Base-by-base conservation (phyloP, 1,140 invertebrate genomes). In the Cotesia chilonis region DNA sequence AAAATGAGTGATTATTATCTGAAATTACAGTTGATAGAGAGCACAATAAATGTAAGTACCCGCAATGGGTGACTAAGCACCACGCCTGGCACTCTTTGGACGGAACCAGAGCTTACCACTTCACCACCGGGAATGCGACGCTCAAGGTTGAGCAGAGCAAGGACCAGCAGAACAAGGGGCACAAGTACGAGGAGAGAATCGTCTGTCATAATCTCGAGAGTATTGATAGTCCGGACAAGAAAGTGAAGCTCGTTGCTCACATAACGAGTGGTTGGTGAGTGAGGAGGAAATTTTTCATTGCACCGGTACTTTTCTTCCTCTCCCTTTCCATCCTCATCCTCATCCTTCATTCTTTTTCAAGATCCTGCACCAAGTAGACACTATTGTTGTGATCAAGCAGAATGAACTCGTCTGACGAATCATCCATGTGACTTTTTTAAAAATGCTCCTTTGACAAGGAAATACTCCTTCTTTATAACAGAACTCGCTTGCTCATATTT, bases 11-110 rank as follows among this genome's bases (percentile, higher is more conserved):
- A 55, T 72, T 63, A 47, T 72, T 37, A 54, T 65, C 17, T 6
- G 2, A 47, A 52, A 64, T 78, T 71, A 76, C 76, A 84, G 88
- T 84, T 60, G 85, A 88, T 66, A 86, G 84, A 17, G 82, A 84
- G 14, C 83, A 85, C 74, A 86, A 78, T 36, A 83, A 80, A 75
- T 91, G 90, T 79, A 88, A 88, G 75, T 91, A 89, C 80, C 90
- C 90, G 1, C 74, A 80, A 0, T 91, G 90, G 90, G 84, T 91
- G 37, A 87, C 86, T 14, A 77, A 84, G 57, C 88, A 89, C 72
- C 87, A 88, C 69, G 87, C 88, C 35, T 91, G 90, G 90, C 89
- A 89, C 73, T 88, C 89, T 7, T 79, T 91, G 65, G 88, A 91
- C 73, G 87, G 88, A 1, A 84, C 84, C 9, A 86, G 85, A 59